These are phyloP conservation scores for Pocillopora grandis DNA, from an alignment of 92 coral and sea anemone species.

Conservation along the genomic window DNA sequence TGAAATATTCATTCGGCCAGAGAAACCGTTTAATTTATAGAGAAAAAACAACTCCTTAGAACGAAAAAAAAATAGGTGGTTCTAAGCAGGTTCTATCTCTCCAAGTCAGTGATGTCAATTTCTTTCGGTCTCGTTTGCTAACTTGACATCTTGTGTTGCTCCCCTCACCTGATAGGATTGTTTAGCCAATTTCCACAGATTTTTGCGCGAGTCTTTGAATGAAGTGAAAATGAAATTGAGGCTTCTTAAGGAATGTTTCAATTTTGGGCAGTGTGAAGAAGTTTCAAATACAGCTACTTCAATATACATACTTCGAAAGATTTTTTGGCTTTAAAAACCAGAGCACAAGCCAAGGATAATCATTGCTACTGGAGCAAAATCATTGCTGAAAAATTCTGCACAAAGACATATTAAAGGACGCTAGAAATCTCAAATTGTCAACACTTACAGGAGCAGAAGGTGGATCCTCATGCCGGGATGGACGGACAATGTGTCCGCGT, in stretches of 20 bases:
- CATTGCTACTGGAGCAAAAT: not conserved
- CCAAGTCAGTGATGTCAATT: not conserved
- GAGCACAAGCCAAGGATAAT: not conserved
- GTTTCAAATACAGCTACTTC: too few species aligned
- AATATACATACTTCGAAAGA: too few species aligned
- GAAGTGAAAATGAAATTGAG: too few species aligned
- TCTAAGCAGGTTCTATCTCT: not conserved
- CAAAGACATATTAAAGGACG: not conserved
- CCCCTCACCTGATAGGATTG: too few species aligned
- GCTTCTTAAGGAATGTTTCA: too few species aligned
- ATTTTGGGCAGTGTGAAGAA: too few species aligned
- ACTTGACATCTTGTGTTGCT: too few species aligned
- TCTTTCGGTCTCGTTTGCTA: too few species aligned
- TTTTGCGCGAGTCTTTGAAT: too few species aligned
- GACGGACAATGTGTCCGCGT: slow-evolving; percentile 6
- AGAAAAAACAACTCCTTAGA: not conserved
- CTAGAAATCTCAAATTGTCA: not conserved
- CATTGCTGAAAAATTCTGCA: not conserved
- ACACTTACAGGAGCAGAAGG: slow-evolving; percentile 46
- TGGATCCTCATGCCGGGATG: slow-evolving; percentile 32
- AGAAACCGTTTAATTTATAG: not conserved
- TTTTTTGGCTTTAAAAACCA: too few species aligned
- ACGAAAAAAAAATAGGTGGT: not conserved
- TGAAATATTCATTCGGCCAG: not conserved
- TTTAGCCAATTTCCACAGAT: too few species aligned